phyloP scores from a whole-genome alignment of 2,113 vertebrate species.

The Anhinga rufa region DNA sequence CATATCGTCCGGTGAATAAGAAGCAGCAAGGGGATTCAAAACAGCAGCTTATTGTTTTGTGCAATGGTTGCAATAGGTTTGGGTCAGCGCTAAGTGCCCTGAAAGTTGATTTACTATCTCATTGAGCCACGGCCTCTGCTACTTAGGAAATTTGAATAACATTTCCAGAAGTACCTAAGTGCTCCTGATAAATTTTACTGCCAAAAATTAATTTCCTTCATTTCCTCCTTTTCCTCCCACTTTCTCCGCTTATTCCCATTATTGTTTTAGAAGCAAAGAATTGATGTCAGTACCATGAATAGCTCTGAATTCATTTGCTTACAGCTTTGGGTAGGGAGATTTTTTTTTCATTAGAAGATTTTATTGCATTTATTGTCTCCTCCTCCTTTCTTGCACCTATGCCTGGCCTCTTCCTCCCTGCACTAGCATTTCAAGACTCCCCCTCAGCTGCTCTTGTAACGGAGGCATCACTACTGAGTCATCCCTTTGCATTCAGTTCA shows the following conservation, averaged over 20 bases:
- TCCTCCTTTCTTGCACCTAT: background rate
- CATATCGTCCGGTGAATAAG: background rate
- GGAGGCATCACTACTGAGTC: background rate
- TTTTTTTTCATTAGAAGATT: background rate
- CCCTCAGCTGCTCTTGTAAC: background rate
- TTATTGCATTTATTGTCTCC: background rate
- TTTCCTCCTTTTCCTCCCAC: slow-evolving; percentile 13
- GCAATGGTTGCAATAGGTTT: background rate
- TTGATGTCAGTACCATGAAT: background rate
- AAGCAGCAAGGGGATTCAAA: background rate
- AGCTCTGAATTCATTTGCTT: background rate
- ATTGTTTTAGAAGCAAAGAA: slow-evolving; percentile 14
- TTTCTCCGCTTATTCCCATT: background rate
- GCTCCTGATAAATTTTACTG: background rate
- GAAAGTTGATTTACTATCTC: slow-evolving; percentile 9
- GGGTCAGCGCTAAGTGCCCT: background rate
- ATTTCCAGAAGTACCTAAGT: slow-evolving; percentile 26
- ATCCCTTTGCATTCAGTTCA: background rate
- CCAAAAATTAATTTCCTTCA: slow-evolving; percentile 19
- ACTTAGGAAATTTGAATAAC: background rate
- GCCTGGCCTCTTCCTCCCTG: background rate
- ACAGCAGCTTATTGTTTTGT: background rate
- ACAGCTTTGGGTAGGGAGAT: background rate
- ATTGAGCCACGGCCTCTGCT: background rate
- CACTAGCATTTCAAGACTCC: background rate